Percentiles rank a stretch among this genome's conserved stretches.
phyloP scores from a whole-genome alignment of 2,888 invertebrate genomes.

The Caenorhabditis sp. region DNA sequence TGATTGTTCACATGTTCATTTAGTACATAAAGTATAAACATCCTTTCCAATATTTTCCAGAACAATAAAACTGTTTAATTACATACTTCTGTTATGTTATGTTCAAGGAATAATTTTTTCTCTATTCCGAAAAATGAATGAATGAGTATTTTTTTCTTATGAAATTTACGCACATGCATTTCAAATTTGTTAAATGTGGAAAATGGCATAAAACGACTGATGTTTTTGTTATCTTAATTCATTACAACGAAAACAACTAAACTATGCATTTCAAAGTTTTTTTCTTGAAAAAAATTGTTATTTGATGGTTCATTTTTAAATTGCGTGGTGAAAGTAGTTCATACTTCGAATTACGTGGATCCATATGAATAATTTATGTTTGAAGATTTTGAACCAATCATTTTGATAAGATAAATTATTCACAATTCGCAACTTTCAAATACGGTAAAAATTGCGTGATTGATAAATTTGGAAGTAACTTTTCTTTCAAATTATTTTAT shows the following conservation, averaged over 20 bases:
- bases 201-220: background rate
- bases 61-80: slow-evolving; percentile 8
- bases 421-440: slow-evolving; percentile 15
- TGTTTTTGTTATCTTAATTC: background rate
- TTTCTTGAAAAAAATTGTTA: slow-evolving; percentile 4
- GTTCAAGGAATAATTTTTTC: too few species aligned
- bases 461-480: background rate
- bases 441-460: slow-evolving; percentile 43
- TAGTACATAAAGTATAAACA: slow-evolving; percentile 8
- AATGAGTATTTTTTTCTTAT: background rate
- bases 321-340: background rate
- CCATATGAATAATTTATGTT: background rate
- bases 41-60: background rate
- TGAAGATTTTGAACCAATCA: slow-evolving; percentile 4
- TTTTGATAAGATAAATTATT: slow-evolving; percentile 16
- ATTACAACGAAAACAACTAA: background rate
- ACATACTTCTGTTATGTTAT: too few species aligned
- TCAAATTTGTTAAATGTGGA: background rate
- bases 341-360: background rate
- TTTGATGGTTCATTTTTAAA: slow-evolving; percentile 6
- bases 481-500: background rate
- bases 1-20: background rate
- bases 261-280: slow-evolving; percentile 22
- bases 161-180: background rate
- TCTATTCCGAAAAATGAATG: too few species aligned